Conservation (phyloP, 2,113 vertebrate genomes). For the Sinocyclocheilus anophthalmus region DNA sequence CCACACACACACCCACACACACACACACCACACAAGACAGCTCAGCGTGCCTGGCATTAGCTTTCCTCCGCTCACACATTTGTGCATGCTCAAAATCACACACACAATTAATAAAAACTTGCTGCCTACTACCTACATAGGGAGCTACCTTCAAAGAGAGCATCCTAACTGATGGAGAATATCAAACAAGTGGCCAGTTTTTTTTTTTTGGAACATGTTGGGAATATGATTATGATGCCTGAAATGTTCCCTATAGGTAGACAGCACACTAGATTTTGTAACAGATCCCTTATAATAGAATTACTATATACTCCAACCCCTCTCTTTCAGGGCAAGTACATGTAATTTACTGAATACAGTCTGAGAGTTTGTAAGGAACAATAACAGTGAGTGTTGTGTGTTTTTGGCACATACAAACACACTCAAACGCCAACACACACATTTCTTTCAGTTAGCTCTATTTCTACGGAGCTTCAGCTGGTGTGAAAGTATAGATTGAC, state of each 20-base stretch:
- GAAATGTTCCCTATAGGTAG: background rate
- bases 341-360: background rate
- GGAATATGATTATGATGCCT: background rate
- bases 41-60: background rate
- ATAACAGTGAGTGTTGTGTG: conserved; percentile 1
- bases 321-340: background rate
- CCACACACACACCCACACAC: background rate
- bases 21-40: background rate
- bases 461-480: background rate
- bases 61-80: background rate
- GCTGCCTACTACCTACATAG: background rate
- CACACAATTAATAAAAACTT: background rate
- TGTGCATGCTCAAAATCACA: background rate
- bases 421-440: conserved; percentile 19
- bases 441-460: background rate
- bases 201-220: background rate
- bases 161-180: background rate
- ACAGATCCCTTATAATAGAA: background rate
- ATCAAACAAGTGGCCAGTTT: background rate
- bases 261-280: background rate
- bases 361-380: background rate
- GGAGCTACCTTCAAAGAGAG: background rate
- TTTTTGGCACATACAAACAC: background rate
- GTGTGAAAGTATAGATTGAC: conserved; percentile 33
- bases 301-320: background rate